Percentiles rank a stretch among this genome's conserved stretches.
These are phyloP conservation scores for Chironomus tentans DNA, from an alignment of 2,888 invertebrate species.

Conservation along the genomic window DNA sequence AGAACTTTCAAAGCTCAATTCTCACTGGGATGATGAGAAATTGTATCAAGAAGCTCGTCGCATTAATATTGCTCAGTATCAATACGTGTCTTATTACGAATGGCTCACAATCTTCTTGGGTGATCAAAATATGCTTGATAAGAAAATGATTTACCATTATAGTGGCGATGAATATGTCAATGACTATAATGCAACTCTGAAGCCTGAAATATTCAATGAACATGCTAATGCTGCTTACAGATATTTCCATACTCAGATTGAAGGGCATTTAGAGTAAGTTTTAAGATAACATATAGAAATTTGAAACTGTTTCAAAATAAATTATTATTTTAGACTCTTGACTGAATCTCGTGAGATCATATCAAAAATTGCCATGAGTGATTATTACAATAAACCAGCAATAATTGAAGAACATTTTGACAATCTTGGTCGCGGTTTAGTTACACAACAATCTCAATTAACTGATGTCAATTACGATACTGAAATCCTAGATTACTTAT, in stretches of 20 bases:
- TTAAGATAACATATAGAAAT: too few relatives aligned
- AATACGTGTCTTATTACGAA: background rate
- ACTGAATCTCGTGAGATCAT: background rate
- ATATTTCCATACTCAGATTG: background rate
- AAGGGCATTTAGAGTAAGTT: background rate
- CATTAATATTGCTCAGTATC: background rate
- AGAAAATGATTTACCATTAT: background rate
- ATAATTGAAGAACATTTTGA: background rate
- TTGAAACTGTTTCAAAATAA: too few relatives aligned
- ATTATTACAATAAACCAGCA: background rate
- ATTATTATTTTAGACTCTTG: background rate
- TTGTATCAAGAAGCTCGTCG: background rate
- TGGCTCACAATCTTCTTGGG: background rate
- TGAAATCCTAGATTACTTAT: background rate
- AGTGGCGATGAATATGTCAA: background rate
- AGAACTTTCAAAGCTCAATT: background rate
- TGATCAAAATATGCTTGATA: background rate
- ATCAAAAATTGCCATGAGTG: background rate
- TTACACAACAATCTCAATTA: background rate
- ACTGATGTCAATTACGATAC: background rate
- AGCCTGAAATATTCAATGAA: background rate
- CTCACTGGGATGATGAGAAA: background rate
- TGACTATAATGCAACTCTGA: background rate
- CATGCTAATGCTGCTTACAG: background rate
- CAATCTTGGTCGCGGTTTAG: background rate